Evolutionary conservation across 2,797 vertebrate genomes (phyloP), one percentile per base, ranked within the genome.

Genomic region (Sebastes trivittatus): DNA sequence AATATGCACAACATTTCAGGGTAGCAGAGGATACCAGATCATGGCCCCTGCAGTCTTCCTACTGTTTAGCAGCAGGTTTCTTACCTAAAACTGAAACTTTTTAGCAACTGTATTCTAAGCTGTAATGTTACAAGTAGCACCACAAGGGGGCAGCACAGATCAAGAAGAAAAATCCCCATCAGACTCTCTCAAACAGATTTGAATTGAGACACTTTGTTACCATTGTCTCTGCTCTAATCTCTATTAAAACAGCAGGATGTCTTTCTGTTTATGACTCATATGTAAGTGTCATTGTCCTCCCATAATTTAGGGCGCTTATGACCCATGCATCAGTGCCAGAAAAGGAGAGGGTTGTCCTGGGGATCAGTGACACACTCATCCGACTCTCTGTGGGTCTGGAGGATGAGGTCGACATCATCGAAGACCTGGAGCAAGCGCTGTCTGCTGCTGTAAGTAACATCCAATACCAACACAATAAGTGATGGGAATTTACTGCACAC

Each of bases 331-430:
- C 97, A 0, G 96, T 99, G 88, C 96, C 96, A 36, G 91, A 96
- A 74, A 91, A 93, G 0, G 96, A 97, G 4, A 94, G 97, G 81
- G 73, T 55, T 0, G 13, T 61, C 54, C 95, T 99, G 65, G 97
- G 98, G 6, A 99, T 99, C 89, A 96, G 91, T 4, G 97, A 99
- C 86, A 98, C 96, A 0, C 87, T 99, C 58, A 94, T 99, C 77
- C 95, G 98, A 13, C 94, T 99, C 66, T 99, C 98, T 0, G 92
- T 99, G 68, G 98, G 98, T 3, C 91, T 99, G 91, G 98, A 99
- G 87, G 96, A 99, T 23, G 92, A 95, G 32, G 93, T 94, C 7
- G 97, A 99, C 91, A 93, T 99, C 74, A 88, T 98, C 3, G 87
- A 93, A 70, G 98, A 99, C 85, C 64, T 99, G 20, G 88, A 96